Evolutionary conservation across 2,113 vertebrate species (phyloP), one percentile per base, ranked within the genome.

Genomic region (Hippopotamus amphibius): DNA sequence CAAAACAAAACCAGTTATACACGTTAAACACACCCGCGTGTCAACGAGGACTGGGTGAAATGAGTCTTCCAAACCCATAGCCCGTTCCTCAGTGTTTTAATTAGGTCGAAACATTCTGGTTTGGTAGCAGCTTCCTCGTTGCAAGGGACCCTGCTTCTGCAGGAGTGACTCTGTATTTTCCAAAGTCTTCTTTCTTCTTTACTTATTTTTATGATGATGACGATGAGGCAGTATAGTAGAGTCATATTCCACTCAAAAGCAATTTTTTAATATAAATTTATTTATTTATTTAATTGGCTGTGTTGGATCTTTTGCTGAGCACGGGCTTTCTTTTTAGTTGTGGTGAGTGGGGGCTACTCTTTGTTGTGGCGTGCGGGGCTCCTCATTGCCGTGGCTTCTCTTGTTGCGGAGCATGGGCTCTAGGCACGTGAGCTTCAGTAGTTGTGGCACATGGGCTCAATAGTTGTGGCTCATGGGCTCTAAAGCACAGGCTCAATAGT

Each of bases 1-100:
- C 43, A 96, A 93, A 95, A 81, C 69, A 57, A 72, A 95, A 94
- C 37, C 76, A 81, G 66, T 88, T 69, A 24, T 53, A 43, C 22
- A 72, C 43, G 37, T 91, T 65, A 46, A 50, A 69, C 82, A 57
- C 9, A 17, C n/a, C 7, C 21, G 14, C 11, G 2, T 66, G 63
- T n/a, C 69, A 57, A 90, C 71, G 66, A 74, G 14, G 46, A 90
- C 8, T 26, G 12, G 55, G 11, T 53, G 76, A 66, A 82, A 59
- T 77, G 41, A 57, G 26, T 95, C 85, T 85, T 90, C 55, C 66
- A 41, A 37, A 63, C 24, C 46, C 10, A 21, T 16, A 24, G 37
- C 66, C 26, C 17, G 11, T 16, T 85, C 61, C 68, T 50, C 0
- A 0, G 72, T 37, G 66, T 80, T 89, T 89, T 86, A 63, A 94